Percentiles rank a stretch among this genome's conserved stretches.
Evolutionary conservation across 30 jellyfish, hydroid and myxozoan species (phyloP).

Genomic region (Aurelia sp.): DNA sequence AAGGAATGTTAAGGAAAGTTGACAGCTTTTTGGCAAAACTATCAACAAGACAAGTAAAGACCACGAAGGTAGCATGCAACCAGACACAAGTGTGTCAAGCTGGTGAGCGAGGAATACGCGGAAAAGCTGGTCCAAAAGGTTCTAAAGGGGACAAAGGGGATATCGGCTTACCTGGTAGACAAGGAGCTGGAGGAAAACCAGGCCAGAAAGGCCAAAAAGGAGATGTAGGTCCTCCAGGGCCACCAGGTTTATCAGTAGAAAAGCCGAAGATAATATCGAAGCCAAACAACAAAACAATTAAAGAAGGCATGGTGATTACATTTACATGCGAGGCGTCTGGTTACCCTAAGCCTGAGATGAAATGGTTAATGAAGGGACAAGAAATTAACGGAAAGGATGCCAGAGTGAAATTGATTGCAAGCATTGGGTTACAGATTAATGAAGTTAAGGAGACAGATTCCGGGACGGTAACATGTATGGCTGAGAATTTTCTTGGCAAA

Average conservation of each 20-base stretch:
- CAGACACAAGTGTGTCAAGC: background rate
- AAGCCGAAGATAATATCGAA: constrained; percentile 11
- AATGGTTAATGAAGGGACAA: background rate
- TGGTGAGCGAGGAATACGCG: background rate
- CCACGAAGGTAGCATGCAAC: background rate
- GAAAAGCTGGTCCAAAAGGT: constrained; percentile 36
- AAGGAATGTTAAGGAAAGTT: no score
- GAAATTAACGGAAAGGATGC: no score
- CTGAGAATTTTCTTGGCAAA: no score
- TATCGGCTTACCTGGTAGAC: background rate
- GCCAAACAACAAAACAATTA: constrained; percentile 3
- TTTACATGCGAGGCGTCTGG: background rate
- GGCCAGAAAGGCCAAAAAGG: constrained; percentile 25
- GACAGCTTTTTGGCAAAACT: no score
- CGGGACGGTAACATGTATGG: no score
- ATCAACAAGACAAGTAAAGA: no score
- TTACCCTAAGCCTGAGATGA: background rate
- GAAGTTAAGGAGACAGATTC: no score
- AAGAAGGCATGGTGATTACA: background rate
- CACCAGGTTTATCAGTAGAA: constrained; percentile 25
- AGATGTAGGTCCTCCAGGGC: constrained; percentile 8
- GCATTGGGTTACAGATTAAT: no score
- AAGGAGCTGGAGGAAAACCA: background rate
- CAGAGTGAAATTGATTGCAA: no score
- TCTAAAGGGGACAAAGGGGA: constrained; percentile 28